Evolutionary conservation across 1,140 invertebrate species (phyloP).

Genomic region (Solenopsis invicta): DNA sequence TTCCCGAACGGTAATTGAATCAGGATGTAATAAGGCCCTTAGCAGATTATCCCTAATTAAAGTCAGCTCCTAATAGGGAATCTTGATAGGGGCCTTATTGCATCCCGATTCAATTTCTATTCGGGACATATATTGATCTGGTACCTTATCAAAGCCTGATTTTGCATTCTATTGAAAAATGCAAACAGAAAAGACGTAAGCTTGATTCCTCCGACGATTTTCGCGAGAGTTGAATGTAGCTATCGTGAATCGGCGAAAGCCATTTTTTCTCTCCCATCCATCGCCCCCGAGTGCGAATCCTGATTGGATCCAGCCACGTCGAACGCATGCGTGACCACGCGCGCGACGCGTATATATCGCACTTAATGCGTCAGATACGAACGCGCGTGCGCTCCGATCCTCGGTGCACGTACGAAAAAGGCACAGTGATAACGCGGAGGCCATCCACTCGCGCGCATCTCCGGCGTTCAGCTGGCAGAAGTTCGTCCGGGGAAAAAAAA

Average conservation of each 20-base stretch:
- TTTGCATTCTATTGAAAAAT: too few species aligned
- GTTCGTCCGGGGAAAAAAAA: background rate
- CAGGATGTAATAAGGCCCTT: too few species aligned
- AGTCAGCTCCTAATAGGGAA: too few species aligned
- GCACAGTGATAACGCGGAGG: conserved; percentile 25
- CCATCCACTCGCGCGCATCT: background rate
- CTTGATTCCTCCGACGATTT: background rate
- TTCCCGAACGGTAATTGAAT: background rate
- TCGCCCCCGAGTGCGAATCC: conserved; percentile 62
- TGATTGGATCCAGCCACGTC: conserved; percentile 60
- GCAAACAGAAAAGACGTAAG: background rate
- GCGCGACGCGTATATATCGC: background rate
- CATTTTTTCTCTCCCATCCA: conserved; percentile 70
- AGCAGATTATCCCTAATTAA: too few species aligned
- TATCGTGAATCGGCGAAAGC: conserved; percentile 63
- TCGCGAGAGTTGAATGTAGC: background rate
- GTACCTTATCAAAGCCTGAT: too few species aligned
- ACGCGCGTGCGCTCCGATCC: conserved; percentile 35
- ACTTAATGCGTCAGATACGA: conserved; percentile 51
- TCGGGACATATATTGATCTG: too few species aligned
- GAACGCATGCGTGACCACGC: conserved; percentile 71
- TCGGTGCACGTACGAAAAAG: conserved; percentile 28
- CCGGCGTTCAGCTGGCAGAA: background rate
- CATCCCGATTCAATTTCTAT: too few species aligned
- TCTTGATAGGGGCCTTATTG: too few species aligned